phyloP scores from a whole-genome alignment of 1,140 invertebrate genomes.

The Luehdorfia chinensis region DNA sequence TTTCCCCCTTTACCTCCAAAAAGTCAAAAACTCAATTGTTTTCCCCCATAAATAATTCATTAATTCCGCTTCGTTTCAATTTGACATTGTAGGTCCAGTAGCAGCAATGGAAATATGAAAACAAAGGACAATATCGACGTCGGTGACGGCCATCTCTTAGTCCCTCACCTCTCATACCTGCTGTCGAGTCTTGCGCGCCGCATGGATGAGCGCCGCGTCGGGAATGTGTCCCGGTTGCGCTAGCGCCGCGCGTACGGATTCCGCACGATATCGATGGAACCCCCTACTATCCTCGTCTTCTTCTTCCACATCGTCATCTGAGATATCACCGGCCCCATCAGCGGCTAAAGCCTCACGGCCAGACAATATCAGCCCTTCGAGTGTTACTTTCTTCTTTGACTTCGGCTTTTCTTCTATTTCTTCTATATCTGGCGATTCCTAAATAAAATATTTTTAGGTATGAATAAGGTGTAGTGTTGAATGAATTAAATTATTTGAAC shows the following conservation, averaged over 20 bases:
- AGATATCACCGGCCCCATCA: conserved; percentile 84
- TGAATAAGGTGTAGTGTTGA: neutral
- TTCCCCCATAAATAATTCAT: no score
- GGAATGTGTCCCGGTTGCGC: conserved; percentile 92
- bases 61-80: no score
- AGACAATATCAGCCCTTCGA: conserved; percentile 82
- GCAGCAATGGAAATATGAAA: no score
- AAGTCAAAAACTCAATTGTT: no score
- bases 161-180: conserved; percentile 81
- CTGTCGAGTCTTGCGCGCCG: conserved; percentile 93
- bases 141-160: conserved; percentile 37
- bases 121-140: conserved; percentile 6
- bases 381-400: conserved; percentile 52
- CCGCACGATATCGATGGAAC: conserved; percentile 64
- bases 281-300: conserved; percentile 60
- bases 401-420: conserved; percentile 33
- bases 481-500: conserved; percentile 5
- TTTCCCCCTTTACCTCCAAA: no score
- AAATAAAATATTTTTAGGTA: conserved; percentile 8
- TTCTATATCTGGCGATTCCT: conserved; percentile 41
- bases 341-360: conserved; percentile 88
- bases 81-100: no score
- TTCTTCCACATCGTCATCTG: conserved; percentile 81
- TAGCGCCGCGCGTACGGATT: conserved; percentile 74
- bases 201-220: conserved; percentile 97